Evolutionary conservation across 2,113 vertebrate genomes (phyloP).

Genomic region (Sarotherodon lohbergeri): DNA sequence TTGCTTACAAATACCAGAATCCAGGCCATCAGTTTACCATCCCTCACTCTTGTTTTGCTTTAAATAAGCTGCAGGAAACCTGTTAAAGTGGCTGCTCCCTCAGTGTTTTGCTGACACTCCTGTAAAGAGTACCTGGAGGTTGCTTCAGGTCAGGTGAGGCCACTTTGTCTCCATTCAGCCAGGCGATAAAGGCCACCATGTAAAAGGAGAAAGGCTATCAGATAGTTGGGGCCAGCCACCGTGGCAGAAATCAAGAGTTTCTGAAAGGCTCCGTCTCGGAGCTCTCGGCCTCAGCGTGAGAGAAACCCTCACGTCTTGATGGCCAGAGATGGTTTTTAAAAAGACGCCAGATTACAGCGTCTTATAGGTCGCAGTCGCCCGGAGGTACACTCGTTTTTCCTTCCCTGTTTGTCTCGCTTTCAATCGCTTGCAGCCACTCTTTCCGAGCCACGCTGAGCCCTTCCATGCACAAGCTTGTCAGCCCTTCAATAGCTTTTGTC

Average conservation of each 20-base stretch:
- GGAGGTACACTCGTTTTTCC: slow-evolving; percentile 52
- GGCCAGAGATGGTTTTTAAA: slow-evolving; percentile 61
- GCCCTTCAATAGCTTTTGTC: slow-evolving; percentile 66
- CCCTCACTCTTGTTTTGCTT: not conserved
- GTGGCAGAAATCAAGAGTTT: slow-evolving; percentile 48
- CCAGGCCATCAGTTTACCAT: not conserved
- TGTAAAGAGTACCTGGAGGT: not conserved
- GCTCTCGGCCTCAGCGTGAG: slow-evolving; percentile 24
- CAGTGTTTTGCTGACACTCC: not conserved
- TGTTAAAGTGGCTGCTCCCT: not conserved
- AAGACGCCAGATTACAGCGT: slow-evolving; percentile 62
- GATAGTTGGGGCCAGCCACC: slow-evolving; percentile 63
- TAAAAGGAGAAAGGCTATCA: slow-evolving; percentile 76
- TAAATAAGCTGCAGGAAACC: not conserved
- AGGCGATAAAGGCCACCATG: slow-evolving; percentile 57
- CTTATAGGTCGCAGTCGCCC: not conserved
- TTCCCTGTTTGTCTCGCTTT: slow-evolving; percentile 52
- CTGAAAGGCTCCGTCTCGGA: slow-evolving; percentile 52
- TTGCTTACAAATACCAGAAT: not conserved
- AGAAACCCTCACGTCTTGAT: slow-evolving; percentile 7
- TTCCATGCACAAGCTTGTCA: slow-evolving; percentile 56
- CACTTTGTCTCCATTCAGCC: slow-evolving; percentile 56
- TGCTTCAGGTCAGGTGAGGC: slow-evolving; percentile 22
- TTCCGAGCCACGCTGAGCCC: slow-evolving; percentile 30
- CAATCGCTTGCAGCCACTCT: slow-evolving; percentile 38